Evolutionary conservation across 2,888 invertebrate species (phyloP).

Genomic region (Enchytraeus crypticus): DNA sequence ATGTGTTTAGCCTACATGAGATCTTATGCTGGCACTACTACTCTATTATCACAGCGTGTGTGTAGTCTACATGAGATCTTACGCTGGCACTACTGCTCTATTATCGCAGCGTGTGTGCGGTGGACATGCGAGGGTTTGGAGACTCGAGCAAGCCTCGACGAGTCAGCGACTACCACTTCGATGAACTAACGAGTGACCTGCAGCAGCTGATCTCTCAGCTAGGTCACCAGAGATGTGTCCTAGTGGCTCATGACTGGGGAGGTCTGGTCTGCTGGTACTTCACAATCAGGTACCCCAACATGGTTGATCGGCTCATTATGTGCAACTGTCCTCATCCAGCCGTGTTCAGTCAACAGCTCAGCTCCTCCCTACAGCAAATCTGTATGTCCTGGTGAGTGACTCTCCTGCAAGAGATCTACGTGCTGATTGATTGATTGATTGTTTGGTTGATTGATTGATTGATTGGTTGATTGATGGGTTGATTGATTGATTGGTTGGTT

Average conservation of each 20-base stretch:
- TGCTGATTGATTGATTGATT: no score
- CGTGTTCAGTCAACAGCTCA: constrained; percentile 55
- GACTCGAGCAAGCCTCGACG: constrained; percentile 64
- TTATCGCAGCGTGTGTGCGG: no score
- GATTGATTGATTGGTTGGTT: no score
- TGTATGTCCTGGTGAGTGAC: constrained; percentile 4
- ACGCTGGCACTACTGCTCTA: no score
- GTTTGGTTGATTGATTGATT: no score
- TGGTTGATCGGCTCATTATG: constrained; percentile 60
- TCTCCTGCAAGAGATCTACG: no score
- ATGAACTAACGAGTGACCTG: constrained; percentile 58
- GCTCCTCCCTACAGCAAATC: constrained; percentile 25
- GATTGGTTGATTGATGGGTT: no score
- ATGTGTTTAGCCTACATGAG: no score
- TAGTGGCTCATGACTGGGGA: constrained; percentile 66
- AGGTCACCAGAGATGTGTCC: constrained; percentile 12
- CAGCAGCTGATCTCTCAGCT: constrained; percentile 57
- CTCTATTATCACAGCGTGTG: no score
- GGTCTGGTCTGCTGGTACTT: constrained; percentile 64
- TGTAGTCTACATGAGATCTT: no score
- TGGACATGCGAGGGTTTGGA: constrained; percentile 69
- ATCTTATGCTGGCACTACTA: no score
- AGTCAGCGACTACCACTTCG: constrained; percentile 56
- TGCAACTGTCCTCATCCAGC: constrained; percentile 61
- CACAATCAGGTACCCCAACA: constrained; percentile 56